phyloP scores from a whole-genome alignment of 2,888 invertebrate genomes.

The Metopia argyrocephala region DNA sequence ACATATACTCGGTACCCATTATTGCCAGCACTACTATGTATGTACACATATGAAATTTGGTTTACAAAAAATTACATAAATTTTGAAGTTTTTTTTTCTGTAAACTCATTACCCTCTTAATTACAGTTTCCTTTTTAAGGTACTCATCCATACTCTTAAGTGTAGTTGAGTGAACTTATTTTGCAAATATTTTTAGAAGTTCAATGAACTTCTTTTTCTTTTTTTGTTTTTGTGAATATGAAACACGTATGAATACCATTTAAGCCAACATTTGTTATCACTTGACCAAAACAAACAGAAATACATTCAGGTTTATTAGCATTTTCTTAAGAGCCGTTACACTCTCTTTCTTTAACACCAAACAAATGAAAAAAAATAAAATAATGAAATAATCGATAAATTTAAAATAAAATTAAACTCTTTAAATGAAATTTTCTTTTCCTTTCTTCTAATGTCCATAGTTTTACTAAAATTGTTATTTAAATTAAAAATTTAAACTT shows the following conservation, averaged over 20 bases:
- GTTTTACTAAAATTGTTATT: too few species aligned
- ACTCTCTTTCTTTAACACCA: not conserved
- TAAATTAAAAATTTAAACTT: too few species aligned
- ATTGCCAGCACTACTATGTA: too few species aligned
- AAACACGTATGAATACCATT: not conserved
- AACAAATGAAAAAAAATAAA: not conserved
- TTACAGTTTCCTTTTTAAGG: not conserved
- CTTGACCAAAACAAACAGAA: conserved; percentile 6
- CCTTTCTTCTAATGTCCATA: too few species aligned
- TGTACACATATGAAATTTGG: too few species aligned
- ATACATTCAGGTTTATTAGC: not conserved
- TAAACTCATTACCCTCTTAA: not conserved
- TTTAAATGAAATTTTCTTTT: not conserved
- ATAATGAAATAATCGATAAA: not conserved
- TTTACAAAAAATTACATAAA: too few species aligned
- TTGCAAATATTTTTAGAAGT: not conserved
- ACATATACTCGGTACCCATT: too few species aligned
- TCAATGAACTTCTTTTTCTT: not conserved
- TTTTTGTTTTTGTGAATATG: not conserved
- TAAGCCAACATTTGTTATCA: not conserved
- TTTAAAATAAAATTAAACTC: not conserved
- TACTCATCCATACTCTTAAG: not conserved
- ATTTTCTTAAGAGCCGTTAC: not conserved
- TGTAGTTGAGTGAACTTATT: not conserved
- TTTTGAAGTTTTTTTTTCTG: too few species aligned